Evolutionary conservation across 2,113 vertebrate genomes (phyloP), one percentile per base, ranked within the genome.

Genomic region (Rhinichthys klamathensis): DNA sequence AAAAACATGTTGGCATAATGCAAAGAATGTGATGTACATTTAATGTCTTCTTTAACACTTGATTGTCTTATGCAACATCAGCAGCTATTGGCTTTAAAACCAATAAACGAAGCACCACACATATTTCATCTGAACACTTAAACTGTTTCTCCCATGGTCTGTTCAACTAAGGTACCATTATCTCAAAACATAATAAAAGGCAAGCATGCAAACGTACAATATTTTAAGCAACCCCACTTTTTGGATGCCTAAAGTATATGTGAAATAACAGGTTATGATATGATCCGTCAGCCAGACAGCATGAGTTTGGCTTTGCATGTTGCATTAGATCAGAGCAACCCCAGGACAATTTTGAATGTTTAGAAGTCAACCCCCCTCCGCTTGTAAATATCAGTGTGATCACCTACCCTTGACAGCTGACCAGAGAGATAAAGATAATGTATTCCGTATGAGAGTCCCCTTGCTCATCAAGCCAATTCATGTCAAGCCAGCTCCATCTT

Each of bases 391-490:
- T 60, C 80, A 76, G 46, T 67, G 21, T 1, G 30, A 72, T 81
- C 56, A 32, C 70, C 61, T 4, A 74, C 73, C 60, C 61, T 76
- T 65, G 76, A 85, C 75, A 75, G 44, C 75, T 74, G 67, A 72
- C 73, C 30, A 38, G 46, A 83, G 88, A 73, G 63, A 83, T 84
- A 63, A 80, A 58, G 70, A 85, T 84, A 83, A 81, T 80, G 49
- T 81, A 80, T 60, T 87, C 83, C 73, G 58, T 76, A 73, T 85
- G 38, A 70, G n/a, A 30, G 67, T 75, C 75, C 87, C 65, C 65
- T 89, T 85, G 32, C 61, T 84, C 58, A 80, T 80, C 79, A 49
- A 81, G 41, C 38, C 27, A 84, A 80, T 58, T 76, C 44, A 49
- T 41, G 46, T 27, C 41, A 67, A 38, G n/a, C 13, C 60, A 81